phyloP scores from a whole-genome alignment of 2,113 vertebrate species.

The Podarcis muralis region DNA sequence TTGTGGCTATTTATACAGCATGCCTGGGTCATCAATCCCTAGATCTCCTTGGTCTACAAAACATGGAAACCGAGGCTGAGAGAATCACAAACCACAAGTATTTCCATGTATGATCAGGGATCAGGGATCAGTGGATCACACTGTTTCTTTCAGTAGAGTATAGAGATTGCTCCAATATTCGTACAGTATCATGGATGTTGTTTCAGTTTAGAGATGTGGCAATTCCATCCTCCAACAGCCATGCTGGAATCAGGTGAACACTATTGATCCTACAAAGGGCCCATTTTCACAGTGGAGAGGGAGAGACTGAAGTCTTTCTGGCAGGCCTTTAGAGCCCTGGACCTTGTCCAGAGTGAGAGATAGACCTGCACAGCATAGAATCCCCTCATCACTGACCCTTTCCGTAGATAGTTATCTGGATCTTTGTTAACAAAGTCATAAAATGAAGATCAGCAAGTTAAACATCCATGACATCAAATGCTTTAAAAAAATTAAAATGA shows the following conservation, averaged over 20 bases:
- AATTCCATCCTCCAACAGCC: background rate
- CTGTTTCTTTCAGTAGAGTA: background rate
- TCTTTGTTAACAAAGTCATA: slow-evolving; percentile 1
- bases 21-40: background rate
- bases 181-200: background rate
- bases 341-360: background rate
- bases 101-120: background rate
- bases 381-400: background rate
- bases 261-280: background rate
- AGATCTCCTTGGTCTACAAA: background rate
- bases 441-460: background rate
- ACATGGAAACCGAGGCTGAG: background rate
- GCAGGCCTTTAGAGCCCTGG: background rate
- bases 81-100: too few species aligned
- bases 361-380: background rate
- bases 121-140: background rate
- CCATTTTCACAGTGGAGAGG: background rate
- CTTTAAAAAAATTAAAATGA: slow-evolving; percentile 3
- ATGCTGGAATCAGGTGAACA: background rate
- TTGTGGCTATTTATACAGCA: background rate
- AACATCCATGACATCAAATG: slow-evolving; percentile 17
- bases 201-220: background rate
- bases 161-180: background rate
- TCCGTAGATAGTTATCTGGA: background rate
- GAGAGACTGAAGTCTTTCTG: background rate